A percentile compares a stretch with the other conserved stretches of the same genome.
These are phyloP conservation scores for Pelecanus crispus DNA, from an alignment of 2,113 vertebrate species.

Conservation along the genomic window DNA sequence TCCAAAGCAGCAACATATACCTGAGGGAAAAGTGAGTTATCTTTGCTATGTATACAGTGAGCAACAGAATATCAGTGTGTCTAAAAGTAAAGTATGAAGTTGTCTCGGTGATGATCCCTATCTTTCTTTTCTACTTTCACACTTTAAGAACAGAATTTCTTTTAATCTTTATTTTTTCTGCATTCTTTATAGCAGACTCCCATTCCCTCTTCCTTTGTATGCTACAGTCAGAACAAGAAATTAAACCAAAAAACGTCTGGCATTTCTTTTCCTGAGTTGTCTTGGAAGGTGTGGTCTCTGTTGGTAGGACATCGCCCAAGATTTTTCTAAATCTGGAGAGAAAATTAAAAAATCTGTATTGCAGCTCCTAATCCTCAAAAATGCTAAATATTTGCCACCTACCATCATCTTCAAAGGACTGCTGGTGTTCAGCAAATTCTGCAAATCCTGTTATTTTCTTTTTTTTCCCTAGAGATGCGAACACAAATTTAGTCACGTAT, in stretches of 20 bases:
- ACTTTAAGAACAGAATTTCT: not conserved
- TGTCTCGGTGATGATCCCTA: not conserved
- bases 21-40: not conserved
- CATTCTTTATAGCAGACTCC: not conserved
- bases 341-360: not conserved
- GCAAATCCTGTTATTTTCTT: not conserved
- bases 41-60: not conserved
- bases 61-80: not conserved
- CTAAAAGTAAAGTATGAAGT: not conserved
- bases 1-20: not conserved
- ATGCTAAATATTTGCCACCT: constrained; percentile 7
- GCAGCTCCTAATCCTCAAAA: not conserved
- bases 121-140: not conserved
- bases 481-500: not conserved
- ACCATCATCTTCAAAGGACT: not conserved
- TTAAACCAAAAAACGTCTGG: accelerated
- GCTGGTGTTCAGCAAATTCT: not conserved
- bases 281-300: not conserved
- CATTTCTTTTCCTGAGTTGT: not conserved
- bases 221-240: not conserved
- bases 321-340: not conserved
- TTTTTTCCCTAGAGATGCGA: not conserved
- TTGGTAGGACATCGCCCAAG: not conserved
- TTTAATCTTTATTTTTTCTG: not conserved
- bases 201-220: not conserved